Base-by-base conservation (phyloP, 1,140 invertebrate species). In the Drosophila saltans region DNA sequence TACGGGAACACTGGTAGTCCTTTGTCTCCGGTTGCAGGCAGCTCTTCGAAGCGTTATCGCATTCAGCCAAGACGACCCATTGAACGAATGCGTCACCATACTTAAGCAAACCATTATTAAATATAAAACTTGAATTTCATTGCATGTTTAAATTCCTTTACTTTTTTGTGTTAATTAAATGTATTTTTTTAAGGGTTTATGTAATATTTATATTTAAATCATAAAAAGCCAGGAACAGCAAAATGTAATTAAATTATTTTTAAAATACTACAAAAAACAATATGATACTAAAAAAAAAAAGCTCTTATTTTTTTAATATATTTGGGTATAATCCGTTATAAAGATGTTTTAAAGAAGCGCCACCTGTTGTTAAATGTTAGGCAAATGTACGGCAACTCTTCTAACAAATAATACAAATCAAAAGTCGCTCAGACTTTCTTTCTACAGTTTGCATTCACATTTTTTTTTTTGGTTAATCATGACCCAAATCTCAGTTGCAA, bases 31-130 rank as follows among this genome's bases (percentile, higher is more conserved):
- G 58, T 71, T 39, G 69, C 84, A 1, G 64, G 74, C 6, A 81
- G 70, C 11, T 88, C 83, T 2, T 85, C 90, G 1, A 91, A 91
- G 52, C 81, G 90, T 33, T 77, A 91, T n/a, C 90, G 90, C 39
- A 91, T 91, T 21, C 86, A 91, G 16, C 40, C 72, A 39, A 81
- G 90, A 8, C 83, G 90, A 26, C 90, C 90, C 5, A 78, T 91
- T 26, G 90, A 90, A 33, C 90, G 90, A 5, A 85, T 90, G 90
- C 90, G 85, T 5, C 66, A 70, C 24, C 45, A 24, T 0, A 26
- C 45, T 26, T 52, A 52, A 74, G 58, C 36, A 75, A 77, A 36
- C n/a, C 16, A 21, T 26, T 69, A 69, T 5, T 41, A 5, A 9
- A 43, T 52, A 52, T 10, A 10, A 24, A 26, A 36, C 6, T 56